Evolutionary conservation across 2,113 vertebrate genomes (phyloP).

Genomic region (Merops nubicus): DNA sequence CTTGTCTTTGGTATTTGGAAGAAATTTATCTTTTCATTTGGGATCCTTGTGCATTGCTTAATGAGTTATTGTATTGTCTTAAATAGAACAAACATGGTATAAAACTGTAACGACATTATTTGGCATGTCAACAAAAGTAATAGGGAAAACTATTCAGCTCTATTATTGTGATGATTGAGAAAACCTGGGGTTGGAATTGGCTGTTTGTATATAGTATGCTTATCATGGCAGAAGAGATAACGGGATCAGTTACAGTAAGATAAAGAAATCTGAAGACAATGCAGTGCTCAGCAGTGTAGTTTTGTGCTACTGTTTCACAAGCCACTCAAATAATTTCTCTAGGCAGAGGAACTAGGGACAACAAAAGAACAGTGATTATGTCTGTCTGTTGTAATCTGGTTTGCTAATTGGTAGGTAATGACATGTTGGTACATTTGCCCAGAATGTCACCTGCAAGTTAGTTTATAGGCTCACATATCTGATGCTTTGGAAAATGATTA

Average conservation of each 20-base stretch:
- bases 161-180: not conserved
- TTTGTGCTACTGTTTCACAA: not conserved
- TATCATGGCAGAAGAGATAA: not conserved
- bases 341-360: not conserved
- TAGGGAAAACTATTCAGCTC: not conserved
- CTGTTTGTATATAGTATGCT: not conserved
- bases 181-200: not conserved
- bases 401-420: not conserved
- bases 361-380: not conserved
- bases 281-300: not conserved
- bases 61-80: not conserved
- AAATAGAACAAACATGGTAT: not conserved
- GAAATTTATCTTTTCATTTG: not conserved
- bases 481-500: slow-evolving; percentile 5
- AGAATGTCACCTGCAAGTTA: not conserved
- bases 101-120: not conserved
- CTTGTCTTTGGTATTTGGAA: not conserved
- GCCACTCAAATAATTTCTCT: not conserved
- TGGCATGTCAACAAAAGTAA: not conserved
- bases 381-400: not conserved
- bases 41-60: not conserved
- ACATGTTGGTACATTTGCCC: not conserved
- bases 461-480: not conserved
- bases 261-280: not conserved
- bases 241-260: not conserved